Base-by-base conservation (phyloP, 2,113 vertebrate genomes). In the Regulus satrapa region DNA sequence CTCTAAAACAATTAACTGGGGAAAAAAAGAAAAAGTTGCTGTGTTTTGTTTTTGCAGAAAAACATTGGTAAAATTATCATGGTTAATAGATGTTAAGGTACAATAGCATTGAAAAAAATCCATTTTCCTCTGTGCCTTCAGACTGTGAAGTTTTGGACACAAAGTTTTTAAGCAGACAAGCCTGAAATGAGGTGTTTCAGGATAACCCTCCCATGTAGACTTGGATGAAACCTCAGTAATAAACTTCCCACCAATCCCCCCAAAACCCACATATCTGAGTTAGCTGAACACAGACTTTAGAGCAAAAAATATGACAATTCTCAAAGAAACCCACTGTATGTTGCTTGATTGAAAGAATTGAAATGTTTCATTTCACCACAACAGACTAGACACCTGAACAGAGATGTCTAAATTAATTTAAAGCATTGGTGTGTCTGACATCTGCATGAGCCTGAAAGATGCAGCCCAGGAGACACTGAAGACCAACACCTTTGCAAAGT, bases 201-300 rank as follows among this genome's bases (percentile, higher is more conserved):
- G 9, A 55, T 5, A 78, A 52, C 12, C 15, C 32, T 45, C 24
- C 64, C 11, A 61, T 6, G 2, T 10, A 10, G 14, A 63, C 8
- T 15, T 45, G 38, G 3, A 5, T 32, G 20, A 45, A 89, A 49
- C 3, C 1, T 49, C 14, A 36, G n/a, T 0, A 2, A 15, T n/a
- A 59, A 59, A 52, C 5, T n/a, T 18, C 9, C 1, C 34, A 49
- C 3, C 10, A 71, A 4, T 3, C 4, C 3, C 29, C 51, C 18
- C 16, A 14, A 58, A 74, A 79, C 34, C 13, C 0, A 1, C 3
- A 5, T 28, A 10, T 72, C 49, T 68, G 7, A 14, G 43, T n/a
- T 8, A 83, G 5, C 7, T 59, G 26, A 59, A 78, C 79, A 46
- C 1, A 43, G 38, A 36, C 7, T 2, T n/a, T 10, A 32, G 17